Percentiles rank a stretch among this genome's conserved stretches.
These are phyloP conservation scores for Tyria jacobaeae DNA, from an alignment of 2,888 invertebrate species.

Conservation along the genomic window DNA sequence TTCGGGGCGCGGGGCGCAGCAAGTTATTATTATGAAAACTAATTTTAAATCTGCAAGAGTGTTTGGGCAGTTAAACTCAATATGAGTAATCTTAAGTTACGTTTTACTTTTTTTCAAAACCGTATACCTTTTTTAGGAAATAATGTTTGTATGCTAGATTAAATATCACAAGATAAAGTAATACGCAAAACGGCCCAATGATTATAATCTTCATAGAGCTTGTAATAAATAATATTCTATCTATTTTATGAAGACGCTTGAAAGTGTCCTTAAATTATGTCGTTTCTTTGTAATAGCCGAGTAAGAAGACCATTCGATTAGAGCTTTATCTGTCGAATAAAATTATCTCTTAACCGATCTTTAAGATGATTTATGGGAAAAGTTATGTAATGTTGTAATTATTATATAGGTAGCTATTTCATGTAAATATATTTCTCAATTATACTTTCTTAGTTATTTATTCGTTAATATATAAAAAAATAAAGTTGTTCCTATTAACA, in stretches of 20 bases:
- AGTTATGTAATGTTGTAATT: no score
- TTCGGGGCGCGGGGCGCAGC: no score
- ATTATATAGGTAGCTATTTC: no score
- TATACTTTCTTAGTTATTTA: no score
- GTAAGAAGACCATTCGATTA: conserved; percentile 26
- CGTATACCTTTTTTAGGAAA: background rate
- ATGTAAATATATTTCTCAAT: no score
- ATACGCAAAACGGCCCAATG: conserved; percentile 34
- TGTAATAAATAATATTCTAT: conserved; percentile 48
- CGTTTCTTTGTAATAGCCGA: conserved; percentile 31
- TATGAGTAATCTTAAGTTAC: background rate
- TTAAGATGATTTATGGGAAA: background rate
- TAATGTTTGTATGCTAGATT: conserved; percentile 3
- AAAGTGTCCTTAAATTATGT: conserved; percentile 40
- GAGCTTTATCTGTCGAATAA: conserved; percentile 26
- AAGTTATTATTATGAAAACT: no score
- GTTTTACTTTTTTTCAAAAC: background rate
- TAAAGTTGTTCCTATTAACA: no score
- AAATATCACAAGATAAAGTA: conserved; percentile 27
- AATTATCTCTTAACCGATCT: conserved; percentile 20
- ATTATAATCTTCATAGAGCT: conserved; percentile 46
- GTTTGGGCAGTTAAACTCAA: no score
- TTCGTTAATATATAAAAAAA: no score
- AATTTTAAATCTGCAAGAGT: no score
- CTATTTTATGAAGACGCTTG: conserved; percentile 45